Conservation (phyloP, 23 tunicate genomes). For the Halocynthia roretzi region DNA sequence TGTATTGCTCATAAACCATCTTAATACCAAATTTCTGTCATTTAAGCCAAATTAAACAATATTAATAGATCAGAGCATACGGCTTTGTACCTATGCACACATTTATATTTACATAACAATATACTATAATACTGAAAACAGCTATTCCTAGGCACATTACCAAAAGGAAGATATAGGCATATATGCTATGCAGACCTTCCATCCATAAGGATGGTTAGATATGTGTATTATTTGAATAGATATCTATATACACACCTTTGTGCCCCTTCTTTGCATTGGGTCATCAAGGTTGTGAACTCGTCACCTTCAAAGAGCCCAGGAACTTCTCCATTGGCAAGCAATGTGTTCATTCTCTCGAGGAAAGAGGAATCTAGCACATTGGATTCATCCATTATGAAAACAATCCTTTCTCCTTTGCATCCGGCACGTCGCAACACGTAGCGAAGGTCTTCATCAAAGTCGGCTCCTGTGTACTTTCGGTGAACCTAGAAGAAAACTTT, state of each 20-base stretch:
- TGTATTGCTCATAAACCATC: no score
- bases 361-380: slow-evolving; percentile 96
- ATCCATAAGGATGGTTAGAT: no score
- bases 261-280: slow-evolving; percentile 99
- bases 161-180: no score
- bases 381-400: slow-evolving; percentile 99
- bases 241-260: slow-evolving; percentile 51
- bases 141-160: no score
- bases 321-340: slow-evolving; percentile 91
- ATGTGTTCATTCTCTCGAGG: slow-evolving; percentile 92
- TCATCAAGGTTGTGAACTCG: slow-evolving; percentile 96
- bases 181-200: no score
- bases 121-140: no score
- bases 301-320: slow-evolving; percentile 99
- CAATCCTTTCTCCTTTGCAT: slow-evolving; percentile 97
- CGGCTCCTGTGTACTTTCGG: slow-evolving; percentile 88
- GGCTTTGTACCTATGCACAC: not conserved
- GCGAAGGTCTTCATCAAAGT: slow-evolving; percentile 96
- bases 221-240: no score
- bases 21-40: no score
- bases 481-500: slow-evolving; percentile 78
- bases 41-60: slow-evolving; percentile 2
- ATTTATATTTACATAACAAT: no score
- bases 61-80: not conserved
- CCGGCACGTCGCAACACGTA: slow-evolving; percentile 87